Conservation (phyloP, 2,888 invertebrate genomes). For the Tricholauxania praeusta region DNA sequence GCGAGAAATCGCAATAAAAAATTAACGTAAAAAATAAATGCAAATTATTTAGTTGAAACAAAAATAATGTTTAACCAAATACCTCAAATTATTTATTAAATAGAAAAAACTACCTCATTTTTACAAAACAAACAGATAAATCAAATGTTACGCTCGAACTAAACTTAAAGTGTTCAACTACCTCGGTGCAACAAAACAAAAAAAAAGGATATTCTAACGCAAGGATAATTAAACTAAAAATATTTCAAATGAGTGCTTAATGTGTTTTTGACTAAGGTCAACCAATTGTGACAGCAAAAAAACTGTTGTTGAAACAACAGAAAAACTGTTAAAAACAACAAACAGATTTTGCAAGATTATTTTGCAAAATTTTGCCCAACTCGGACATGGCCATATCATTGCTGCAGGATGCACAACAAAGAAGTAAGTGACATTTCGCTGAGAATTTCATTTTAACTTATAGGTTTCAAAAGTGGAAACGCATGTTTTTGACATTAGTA, state of each 20-base stretch:
- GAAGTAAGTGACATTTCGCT: conserved; percentile 49
- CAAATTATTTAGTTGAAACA: conserved; percentile 12
- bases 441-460: neutral
- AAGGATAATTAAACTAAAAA: conserved; percentile 10
- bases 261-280: neutral
- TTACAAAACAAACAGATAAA: conserved; percentile 1
- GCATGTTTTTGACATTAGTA: too few species aligned
- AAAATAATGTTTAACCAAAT: conserved; percentile 47
- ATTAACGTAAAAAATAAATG: neutral
- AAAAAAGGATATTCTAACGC: conserved; percentile 11
- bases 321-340: conserved; percentile 24
- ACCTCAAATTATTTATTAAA: conserved; percentile 52
- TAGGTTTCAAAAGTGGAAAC: neutral
- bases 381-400: conserved; percentile 64
- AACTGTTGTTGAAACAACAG: neutral
- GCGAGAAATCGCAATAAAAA: conserved; percentile 7
- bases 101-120: conserved; percentile 32
- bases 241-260: neutral
- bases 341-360: conserved; percentile 12
- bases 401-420: conserved; percentile 67
- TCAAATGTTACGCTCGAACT: neutral
- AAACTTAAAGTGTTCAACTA: conserved; percentile 51
- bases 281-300: conserved; percentile 5
- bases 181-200: conserved; percentile 55
- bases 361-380: conserved; percentile 8